Conservation (phyloP, 2,888 invertebrate genomes). For the Drosophila vallismaia region DNA sequence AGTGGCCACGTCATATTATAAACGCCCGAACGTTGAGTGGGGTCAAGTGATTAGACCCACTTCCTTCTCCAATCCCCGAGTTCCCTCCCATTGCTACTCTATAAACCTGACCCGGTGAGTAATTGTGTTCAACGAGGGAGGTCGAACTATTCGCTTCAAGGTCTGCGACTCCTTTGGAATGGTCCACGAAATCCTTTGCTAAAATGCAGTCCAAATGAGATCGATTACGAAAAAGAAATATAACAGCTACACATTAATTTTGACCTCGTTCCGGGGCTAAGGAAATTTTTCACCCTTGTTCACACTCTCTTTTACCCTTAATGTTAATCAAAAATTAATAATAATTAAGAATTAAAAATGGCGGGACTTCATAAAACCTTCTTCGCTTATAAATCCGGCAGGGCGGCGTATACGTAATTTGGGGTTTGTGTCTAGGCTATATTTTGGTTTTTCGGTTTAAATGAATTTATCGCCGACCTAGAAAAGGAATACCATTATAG, state of each 20-base stretch:
- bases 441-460: too few relatives aligned
- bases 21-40: slow-evolving; percentile 30
- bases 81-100: not conserved
- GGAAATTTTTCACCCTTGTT: not conserved
- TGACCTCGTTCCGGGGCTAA: not conserved
- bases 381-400: too few relatives aligned
- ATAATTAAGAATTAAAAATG: too few relatives aligned
- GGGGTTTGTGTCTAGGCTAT: too few relatives aligned
- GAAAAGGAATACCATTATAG: too few relatives aligned
- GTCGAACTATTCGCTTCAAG: not conserved
- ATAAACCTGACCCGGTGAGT: slow-evolving; percentile 1
- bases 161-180: not conserved
- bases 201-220: slow-evolving; percentile 8
- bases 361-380: too few relatives aligned
- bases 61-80: not conserved
- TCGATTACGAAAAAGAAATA: not conserved
- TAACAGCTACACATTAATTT: not conserved
- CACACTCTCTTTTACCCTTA: too few relatives aligned
- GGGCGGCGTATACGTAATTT: too few relatives aligned
- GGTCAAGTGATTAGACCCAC: slow-evolving; percentile 41
- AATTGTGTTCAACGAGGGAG: slow-evolving; percentile 13
- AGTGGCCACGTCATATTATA: slow-evolving; percentile 49
- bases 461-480: too few relatives aligned
- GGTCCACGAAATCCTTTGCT: not conserved
- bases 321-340: too few relatives aligned